Evolutionary conservation across 2,797 vertebrate species (phyloP).

Genomic region (Acridotheres tristis): DNA sequence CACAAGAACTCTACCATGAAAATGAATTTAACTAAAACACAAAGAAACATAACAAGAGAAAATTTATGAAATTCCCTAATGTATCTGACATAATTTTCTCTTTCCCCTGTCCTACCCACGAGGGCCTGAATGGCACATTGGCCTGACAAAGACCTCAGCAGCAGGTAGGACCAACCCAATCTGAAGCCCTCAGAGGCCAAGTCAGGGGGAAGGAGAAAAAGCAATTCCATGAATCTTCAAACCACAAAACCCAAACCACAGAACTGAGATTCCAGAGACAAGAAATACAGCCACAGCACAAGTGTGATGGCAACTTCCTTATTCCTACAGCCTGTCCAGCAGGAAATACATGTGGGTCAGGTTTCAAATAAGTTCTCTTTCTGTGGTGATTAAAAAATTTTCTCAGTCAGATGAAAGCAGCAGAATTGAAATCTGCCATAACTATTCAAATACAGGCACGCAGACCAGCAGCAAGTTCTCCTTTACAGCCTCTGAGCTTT

Average conservation of each 20-base stretch:
- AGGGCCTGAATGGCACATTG: not conserved
- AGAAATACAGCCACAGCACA: not conserved
- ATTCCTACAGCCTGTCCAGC: not conserved
- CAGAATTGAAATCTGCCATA: not conserved
- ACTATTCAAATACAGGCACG: not conserved
- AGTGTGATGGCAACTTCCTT: not conserved
- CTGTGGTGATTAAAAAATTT: not conserved
- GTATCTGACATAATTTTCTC: not conserved
- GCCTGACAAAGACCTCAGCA: not conserved
- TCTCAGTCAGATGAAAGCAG: not conserved
- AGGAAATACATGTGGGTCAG: not conserved
- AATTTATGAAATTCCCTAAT: not conserved
- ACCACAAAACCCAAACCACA: not conserved
- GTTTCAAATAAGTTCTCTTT: not conserved
- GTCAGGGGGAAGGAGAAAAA: not conserved
- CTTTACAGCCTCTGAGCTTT: not conserved
- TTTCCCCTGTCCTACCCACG: accelerated
- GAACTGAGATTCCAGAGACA: not conserved
- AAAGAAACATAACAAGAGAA: not conserved
- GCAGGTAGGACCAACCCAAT: not conserved
- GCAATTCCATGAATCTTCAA: not conserved
- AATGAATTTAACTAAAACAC: not conserved
- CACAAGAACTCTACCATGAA: not conserved
- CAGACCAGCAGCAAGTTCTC: not conserved
- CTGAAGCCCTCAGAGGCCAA: not conserved